Base-by-base conservation (phyloP, 2,888 invertebrate species). In the Protophormia terraenovae region DNA sequence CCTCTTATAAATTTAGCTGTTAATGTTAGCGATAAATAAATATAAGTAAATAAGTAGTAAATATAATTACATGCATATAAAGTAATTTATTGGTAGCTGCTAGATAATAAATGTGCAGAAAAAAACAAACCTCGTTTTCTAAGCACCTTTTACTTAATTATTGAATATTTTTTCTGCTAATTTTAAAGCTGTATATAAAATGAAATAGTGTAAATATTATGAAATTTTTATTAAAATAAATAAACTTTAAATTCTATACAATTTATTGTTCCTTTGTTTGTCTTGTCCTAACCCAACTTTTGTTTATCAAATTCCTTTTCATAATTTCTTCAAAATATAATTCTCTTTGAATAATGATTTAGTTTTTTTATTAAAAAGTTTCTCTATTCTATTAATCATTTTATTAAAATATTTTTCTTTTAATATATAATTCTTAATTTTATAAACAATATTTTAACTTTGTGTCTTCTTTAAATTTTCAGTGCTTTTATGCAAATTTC, bases 21-120 rank as follows among this genome's bases (percentile, higher is more conserved):
- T 69, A 78, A 78, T 47, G 38, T 27, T 19, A 29, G 27, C 38
- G 29, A 69, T 32, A 50, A 50, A 38, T 60, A 66, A 38, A 55
- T 6, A 58, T 32, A 58, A 67, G 22, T 10, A 38, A 38, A 38
- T 60, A 55, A 55, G 41, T 12, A 41, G 55, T 24, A 12, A 41
- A 53, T 67, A 35, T 69, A 69, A 69, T 69, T 69, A 19, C 58
- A 69, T 77, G 67, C 47, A 69, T 50, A 16, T 27, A 50, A 78
- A 71, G 38, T 38, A 8, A 19, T 50, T 69, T 62, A 47, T 27
- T 62, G 27, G 38, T 41, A 12, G 12, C 10, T 22, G 6, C 1
- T 47, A 16, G 47, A 16, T 38, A 22, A 45, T 55, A n/a, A n/a
- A n/a, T n/a, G n/a, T n/a, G n/a, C n/a, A n/a, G 64, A 16, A 66